These are phyloP conservation scores for Oxyscelio sp. DNA, from an alignment of 2,888 invertebrate genomes.

Conservation along the genomic window DNA sequence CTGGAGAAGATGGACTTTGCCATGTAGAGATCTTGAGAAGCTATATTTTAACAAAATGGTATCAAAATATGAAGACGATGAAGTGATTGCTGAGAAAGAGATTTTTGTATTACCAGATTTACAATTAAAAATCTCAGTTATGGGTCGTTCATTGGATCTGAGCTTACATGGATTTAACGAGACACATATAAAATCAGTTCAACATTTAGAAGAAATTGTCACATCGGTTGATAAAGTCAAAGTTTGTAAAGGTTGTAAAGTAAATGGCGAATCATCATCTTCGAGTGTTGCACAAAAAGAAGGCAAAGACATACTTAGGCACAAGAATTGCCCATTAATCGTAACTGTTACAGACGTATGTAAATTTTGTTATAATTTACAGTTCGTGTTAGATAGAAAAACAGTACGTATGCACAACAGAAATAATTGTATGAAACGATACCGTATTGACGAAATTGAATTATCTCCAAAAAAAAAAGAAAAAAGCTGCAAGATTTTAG, in stretches of 20 bases:
- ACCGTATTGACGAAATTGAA: not conserved
- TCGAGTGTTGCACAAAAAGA: not conserved
- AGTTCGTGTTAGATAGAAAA: not conserved
- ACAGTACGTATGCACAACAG: not conserved
- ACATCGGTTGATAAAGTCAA: not conserved
- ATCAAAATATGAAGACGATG: not conserved
- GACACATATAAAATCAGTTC: not conserved
- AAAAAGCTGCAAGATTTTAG: not conserved
- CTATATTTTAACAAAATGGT: conserved; percentile 7
- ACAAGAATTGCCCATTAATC: not conserved
- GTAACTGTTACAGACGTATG: not conserved
- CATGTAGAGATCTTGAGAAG: not conserved
- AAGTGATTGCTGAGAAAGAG: not conserved
- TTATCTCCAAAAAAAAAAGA: not conserved
- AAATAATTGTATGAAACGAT: not conserved
- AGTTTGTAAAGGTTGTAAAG: not conserved
- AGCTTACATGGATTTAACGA: not conserved
- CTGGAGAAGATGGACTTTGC: not conserved
- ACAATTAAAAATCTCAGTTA: not conserved
- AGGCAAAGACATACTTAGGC: not conserved
- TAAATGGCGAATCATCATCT: not conserved
- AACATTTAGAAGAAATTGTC: not conserved
- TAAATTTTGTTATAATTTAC: conserved; percentile 1
- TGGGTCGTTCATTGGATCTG: not conserved
- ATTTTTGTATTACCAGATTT: conserved; percentile 5